Evolutionary conservation across 2,888 invertebrate species (phyloP).

Genomic region (Leucoma salicis): DNA sequence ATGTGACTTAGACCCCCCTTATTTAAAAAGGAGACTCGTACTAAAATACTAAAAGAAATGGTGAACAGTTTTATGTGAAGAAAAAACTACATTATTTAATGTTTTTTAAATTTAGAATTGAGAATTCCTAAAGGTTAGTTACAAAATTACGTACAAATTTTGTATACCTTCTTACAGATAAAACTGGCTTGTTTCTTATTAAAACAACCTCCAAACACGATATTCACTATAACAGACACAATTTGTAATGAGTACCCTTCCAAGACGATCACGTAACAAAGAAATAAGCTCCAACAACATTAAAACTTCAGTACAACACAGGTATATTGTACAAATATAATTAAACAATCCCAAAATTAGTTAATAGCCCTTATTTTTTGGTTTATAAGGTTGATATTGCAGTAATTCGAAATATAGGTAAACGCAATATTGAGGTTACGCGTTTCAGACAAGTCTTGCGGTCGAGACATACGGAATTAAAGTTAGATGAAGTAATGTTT

Average conservation of each 20-base stretch:
- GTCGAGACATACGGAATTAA: conserved; percentile 25
- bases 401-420: conserved; percentile 14
- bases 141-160: too few species aligned
- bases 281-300: conserved; percentile 51
- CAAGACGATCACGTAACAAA: conserved; percentile 46
- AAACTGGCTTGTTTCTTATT: too few species aligned
- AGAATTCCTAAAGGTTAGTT: too few species aligned
- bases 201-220: conserved; percentile 13
- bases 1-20: too few species aligned
- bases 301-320: conserved; percentile 49
- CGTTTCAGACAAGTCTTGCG: conserved; percentile 37
- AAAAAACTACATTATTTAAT: too few species aligned
- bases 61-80: too few species aligned
- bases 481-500: conserved; percentile 6
- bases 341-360: conserved; percentile 9
- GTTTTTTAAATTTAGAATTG: too few species aligned
- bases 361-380: conserved; percentile 11
- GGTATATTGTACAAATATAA: conserved; percentile 31
- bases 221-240: conserved; percentile 32
- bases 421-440: conserved; percentile 32
- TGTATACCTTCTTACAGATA: too few species aligned
- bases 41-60: too few species aligned
- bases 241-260: conserved; percentile 42
- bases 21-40: too few species aligned
- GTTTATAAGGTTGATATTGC: conserved; percentile 20